Evolutionary conservation across 2,888 invertebrate genomes (phyloP), one percentile per base, ranked within the genome.

Genomic region (Drepana falcataria): DNA sequence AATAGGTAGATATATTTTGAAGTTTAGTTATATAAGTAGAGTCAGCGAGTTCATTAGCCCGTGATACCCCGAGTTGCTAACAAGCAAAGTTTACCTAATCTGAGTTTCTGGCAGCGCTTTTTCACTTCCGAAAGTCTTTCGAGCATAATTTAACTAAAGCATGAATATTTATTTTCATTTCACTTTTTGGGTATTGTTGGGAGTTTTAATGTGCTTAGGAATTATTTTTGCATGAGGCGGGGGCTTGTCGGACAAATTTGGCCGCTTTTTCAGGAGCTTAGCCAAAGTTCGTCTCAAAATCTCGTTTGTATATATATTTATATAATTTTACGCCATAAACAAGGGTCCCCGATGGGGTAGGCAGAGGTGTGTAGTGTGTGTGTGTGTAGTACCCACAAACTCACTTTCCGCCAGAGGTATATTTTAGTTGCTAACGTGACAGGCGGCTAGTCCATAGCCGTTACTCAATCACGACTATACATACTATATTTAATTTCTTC

Each of bases 21-120:
- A 44, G 44, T 44, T 51, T 51, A 51, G 40, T 41, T 41, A 51
- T 51, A 40, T 51, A 51, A 51, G 40, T 51, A 51, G 51, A 40
- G 47, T 53, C 51, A 53, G 54, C 56, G 54, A 53, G 48, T 56
- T 54, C 51, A 51, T 51, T 51, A 51, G 51, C 2, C 49, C 37
- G 53, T 55, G 61, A 57, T 58, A 60, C 61, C 60, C 53, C 58
- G 62, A 59, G 63, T 60, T 52, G 55, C 61, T 71, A 71, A 71
- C 67, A 71, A 69, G 70, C 67, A 63, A 68, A 68, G 60, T 69
- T 71, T 33, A 40, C 9, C 58, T 64, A 69, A 65, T 61, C 64
- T 61, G 60, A 51, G 41, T 51, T 40, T 33, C 51, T 7, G 40
- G 40, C 40, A 21, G 51, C 33, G 51, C 41, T 51, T 51, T 51